Evolutionary conservation across 2,113 vertebrate species (phyloP).

Genomic region (Cariama cristata): DNA sequence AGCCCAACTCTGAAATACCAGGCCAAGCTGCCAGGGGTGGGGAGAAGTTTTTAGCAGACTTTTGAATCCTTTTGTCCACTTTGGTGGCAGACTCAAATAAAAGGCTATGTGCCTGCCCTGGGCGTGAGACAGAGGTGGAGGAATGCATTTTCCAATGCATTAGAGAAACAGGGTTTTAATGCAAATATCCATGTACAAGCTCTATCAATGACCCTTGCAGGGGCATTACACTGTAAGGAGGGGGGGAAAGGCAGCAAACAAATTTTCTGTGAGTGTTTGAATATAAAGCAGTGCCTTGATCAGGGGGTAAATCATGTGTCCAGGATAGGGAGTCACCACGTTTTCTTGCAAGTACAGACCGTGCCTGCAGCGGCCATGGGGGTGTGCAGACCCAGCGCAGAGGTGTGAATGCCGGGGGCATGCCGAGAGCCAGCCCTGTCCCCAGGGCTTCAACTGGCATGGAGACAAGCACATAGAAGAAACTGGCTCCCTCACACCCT

Average conservation of each 20-base stretch:
- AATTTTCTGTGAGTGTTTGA: neutral
- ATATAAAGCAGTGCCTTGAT: neutral
- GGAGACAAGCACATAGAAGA: conserved; percentile 28
- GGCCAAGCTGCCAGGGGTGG: neutral
- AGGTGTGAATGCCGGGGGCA: conserved; percentile 16
- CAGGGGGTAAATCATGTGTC: neutral
- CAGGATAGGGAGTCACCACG: neutral
- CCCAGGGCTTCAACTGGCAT: conserved; percentile 31
- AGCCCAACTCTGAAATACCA: neutral
- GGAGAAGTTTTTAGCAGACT: neutral
- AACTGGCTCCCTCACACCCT: neutral
- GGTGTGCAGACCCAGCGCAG: neutral
- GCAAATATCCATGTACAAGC: neutral
- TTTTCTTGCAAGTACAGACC: neutral
- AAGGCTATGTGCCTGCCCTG: neutral
- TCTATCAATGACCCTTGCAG: neutral
- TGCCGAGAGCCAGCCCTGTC: neutral
- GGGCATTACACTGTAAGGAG: neutral
- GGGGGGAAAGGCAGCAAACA: neutral
- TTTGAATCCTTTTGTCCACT: neutral
- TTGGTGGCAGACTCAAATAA: neutral
- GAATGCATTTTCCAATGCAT: neutral
- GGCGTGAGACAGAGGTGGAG: neutral
- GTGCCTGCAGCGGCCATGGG: rapidly evolving
- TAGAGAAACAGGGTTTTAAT: neutral